A percentile compares a stretch with the other conserved stretches of the same genome.
Evolutionary conservation across 2,888 invertebrate species (phyloP).

Genomic region (Meiosimyza decipiens): DNA sequence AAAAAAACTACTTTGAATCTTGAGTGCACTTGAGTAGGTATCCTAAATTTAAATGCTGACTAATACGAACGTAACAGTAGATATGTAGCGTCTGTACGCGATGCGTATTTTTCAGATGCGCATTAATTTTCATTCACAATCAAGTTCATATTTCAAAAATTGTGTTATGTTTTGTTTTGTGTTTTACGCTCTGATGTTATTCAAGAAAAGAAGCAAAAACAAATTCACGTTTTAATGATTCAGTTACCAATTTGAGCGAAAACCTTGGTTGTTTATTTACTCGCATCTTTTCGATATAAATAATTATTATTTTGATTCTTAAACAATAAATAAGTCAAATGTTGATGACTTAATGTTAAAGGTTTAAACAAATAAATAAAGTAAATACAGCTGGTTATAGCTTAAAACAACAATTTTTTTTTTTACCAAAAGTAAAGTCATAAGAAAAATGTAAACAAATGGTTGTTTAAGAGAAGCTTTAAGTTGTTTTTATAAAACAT

Average conservation of each 20-base stretch:
- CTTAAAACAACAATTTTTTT: too few relatives aligned
- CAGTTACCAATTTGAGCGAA: neutral
- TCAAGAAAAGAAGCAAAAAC: neutral
- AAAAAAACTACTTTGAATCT: neutral
- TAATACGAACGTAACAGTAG: neutral
- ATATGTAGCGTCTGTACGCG: neutral
- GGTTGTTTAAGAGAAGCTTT: neutral
- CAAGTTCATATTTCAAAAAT: slow-evolving; percentile 4
- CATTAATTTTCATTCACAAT: slow-evolving; percentile 9
- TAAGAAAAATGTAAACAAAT: neutral
- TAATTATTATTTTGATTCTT: neutral
- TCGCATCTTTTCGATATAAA: neutral
- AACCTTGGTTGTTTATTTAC: neutral
- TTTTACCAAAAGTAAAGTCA: neutral
- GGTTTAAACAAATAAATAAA: too few relatives aligned
- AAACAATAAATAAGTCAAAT: neutral
- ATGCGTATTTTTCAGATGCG: slow-evolving; percentile 14
- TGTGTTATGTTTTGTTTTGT: neutral
- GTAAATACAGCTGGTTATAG: too few relatives aligned
- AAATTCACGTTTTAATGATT: neutral
- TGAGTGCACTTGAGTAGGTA: slow-evolving; percentile 17
- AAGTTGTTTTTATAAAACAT: too few relatives aligned
- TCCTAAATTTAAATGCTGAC: slow-evolving; percentile 27
- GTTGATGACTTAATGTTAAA: too few relatives aligned
- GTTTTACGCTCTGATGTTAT: neutral